Percentiles rank a stretch among this genome's conserved stretches.
Evolutionary conservation across 1,140 invertebrate genomes (phyloP).

Genomic region (Bombus consobrinus): DNA sequence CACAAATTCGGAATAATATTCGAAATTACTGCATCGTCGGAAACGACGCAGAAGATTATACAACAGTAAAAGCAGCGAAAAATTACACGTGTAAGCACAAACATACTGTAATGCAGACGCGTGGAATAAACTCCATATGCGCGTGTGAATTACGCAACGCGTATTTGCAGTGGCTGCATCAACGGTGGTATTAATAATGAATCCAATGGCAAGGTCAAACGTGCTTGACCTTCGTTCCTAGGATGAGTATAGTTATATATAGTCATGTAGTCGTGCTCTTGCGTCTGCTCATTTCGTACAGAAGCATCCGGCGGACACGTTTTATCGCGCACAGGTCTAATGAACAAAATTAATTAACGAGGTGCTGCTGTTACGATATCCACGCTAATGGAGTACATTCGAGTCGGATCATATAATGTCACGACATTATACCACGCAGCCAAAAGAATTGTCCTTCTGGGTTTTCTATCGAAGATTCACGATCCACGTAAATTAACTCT

Average conservation of each 20-base stretch:
- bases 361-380: not conserved
- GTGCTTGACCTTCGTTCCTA: slow-evolving; percentile 21
- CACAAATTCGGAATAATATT: not conserved
- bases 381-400: not conserved
- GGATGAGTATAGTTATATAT: too few relatives aligned
- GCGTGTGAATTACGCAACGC: slow-evolving; percentile 6
- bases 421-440: not conserved
- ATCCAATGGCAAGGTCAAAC: slow-evolving; percentile 10
- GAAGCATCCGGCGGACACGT: not conserved
- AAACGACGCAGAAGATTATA: not conserved
- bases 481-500: not conserved
- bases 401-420: not conserved
- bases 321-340: not conserved
- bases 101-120: not conserved
- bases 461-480: not conserved
- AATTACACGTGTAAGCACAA: not conserved
- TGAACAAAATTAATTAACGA: slow-evolving; percentile 25
- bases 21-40: not conserved
- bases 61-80: not conserved
- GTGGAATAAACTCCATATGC: not conserved
- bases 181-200: slow-evolving; percentile 12
- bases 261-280: not conserved
- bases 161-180: slow-evolving; percentile 2
- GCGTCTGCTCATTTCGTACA: not conserved
- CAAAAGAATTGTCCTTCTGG: not conserved